These are phyloP conservation scores for Columba janthina DNA, from an alignment of 2,113 vertebrate genomes.

Conservation along the genomic window DNA sequence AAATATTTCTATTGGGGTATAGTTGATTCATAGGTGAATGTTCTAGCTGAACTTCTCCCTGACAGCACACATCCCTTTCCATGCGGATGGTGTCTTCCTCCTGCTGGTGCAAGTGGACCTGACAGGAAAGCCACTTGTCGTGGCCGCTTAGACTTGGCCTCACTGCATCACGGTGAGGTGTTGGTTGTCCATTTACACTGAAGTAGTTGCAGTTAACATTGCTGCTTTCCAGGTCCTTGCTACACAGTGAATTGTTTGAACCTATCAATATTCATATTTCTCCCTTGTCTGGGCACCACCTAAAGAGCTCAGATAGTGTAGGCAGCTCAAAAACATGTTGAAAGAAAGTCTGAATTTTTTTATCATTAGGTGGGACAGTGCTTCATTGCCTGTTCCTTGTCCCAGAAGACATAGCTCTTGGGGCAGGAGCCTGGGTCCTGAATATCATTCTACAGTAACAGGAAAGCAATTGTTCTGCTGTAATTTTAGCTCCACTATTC, in stretches of 20 bases:
- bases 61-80: not conserved
- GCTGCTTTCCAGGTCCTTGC: not conserved
- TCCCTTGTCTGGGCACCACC: not conserved
- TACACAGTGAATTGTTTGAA: not conserved
- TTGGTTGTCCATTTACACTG: not conserved
- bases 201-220: not conserved
- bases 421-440: not conserved
- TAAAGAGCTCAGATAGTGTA: not conserved
- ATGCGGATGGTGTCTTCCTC: not conserved
- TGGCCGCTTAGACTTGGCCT: not conserved
- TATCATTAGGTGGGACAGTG: not conserved
- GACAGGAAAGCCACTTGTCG: not conserved
- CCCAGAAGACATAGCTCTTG: not conserved
- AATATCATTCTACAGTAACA: not conserved
- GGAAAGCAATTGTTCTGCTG: not conserved
- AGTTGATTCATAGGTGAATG: not conserved
- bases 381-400: not conserved
- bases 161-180: not conserved
- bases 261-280: not conserved
- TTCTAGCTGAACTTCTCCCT: not conserved
- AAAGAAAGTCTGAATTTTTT: not conserved
- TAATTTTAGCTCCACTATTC: not conserved
- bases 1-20: not conserved
- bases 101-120: not conserved
- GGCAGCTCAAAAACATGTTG: not conserved